phyloP scores from a whole-genome alignment of 2,797 vertebrate species.

The Spea hammondii region DNA sequence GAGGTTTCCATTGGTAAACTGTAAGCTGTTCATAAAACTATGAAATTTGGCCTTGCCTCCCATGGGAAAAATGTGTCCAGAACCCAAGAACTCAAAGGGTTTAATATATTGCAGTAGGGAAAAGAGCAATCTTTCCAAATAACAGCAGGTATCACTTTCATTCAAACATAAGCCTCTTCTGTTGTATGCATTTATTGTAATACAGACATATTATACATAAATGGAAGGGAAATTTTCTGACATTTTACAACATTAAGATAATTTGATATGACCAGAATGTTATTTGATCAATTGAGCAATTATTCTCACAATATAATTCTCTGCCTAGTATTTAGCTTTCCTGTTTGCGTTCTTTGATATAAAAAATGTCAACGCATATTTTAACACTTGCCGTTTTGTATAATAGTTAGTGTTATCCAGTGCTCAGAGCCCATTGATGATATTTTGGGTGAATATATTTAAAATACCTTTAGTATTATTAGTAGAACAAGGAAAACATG shows the following conservation, averaged over 20 bases:
- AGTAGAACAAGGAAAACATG: no score
- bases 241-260: slow-evolving; percentile 1
- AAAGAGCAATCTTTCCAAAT: background rate
- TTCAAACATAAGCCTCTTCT: background rate
- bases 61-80: no score
- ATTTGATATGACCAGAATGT: slow-evolving; percentile 6
- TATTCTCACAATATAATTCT: background rate
- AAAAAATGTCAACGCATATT: background rate
- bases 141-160: background rate
- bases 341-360: background rate
- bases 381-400: background rate
- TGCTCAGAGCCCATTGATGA: no score
- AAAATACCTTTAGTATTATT: no score
- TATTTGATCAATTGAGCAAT: background rate
- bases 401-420: no score
- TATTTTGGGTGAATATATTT: no score
- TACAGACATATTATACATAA: background rate
- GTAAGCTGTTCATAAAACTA: no score
- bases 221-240: background rate
- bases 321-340: background rate
- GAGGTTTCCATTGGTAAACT: no score
- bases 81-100: no score
- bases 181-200: background rate
- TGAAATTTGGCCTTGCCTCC: no score
- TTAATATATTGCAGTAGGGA: background rate